Base-by-base conservation (phyloP, 2,113 vertebrate genomes). In the Microtus ochrogaster region DNA sequence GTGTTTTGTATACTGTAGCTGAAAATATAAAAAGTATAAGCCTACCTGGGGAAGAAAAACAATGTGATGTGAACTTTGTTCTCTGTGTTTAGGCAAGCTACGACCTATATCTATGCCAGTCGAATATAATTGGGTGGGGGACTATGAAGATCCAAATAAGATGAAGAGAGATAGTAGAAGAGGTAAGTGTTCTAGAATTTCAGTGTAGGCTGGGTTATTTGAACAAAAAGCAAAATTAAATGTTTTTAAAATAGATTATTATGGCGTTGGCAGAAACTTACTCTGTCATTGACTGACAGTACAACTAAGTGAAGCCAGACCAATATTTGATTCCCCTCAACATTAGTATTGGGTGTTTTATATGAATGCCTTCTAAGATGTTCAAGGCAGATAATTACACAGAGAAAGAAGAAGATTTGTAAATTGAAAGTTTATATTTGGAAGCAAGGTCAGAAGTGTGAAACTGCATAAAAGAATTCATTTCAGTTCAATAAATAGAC, bases 101-200 rank as follows among this genome's bases (percentile, higher is more conserved):
- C 99, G 99, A 97, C 99, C 99, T 98, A 99, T 99, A 98, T 99
- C 99, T 97, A 99, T 99, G 99, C 99, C 99, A 96, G 99, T 99
- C 98, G 99, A 99, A 98, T 99, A 99, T 99, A 99, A 99, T 98
- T 99, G 99, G 99, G 99, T 99, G 98, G 99, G 99, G 98, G 99
- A 99, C 98, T 99, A 99, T 98, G 99, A 99, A 99, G 99, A 99
- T 98, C 99, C 99, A 97, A 99, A 98, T 98, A 99, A 99, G 99
- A 98, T 99, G 98, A 99, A 99, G 98, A 99, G 99, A 99, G 99
- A 99, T 97, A 99, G 99, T 98, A 99, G 99, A 98, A 99, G 99
- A 99, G 99, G 99, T 99, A 99, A 99, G 99, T 99, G 93, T 97
- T 97, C 90, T 97, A 94, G 95, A 97, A 97, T 96, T 96, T 97